Conservation (phyloP, 2,888 invertebrate species). For the Rotaria magnacalcarata region DNA sequence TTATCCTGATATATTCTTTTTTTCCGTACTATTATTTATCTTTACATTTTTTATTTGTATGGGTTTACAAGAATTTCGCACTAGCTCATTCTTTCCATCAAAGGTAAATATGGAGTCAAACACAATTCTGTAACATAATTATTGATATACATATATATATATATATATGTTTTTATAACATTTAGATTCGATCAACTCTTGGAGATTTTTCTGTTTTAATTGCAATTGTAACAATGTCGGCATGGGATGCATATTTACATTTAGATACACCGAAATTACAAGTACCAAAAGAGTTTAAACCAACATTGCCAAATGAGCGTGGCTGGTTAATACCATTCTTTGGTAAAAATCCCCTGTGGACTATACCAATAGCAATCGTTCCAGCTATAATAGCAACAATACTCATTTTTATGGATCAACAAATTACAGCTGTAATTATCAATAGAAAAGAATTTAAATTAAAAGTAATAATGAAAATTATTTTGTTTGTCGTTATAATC, state of each 20-base stretch:
- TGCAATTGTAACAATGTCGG: conserved; percentile 84
- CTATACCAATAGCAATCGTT: conserved; percentile 10
- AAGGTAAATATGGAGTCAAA: neutral
- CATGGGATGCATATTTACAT: conserved; percentile 74
- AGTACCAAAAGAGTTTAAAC: conserved; percentile 63
- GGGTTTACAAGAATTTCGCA: conserved; percentile 52
- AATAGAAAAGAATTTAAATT: conserved; percentile 43
- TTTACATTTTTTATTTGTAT: conserved; percentile 56
- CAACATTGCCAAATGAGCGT: conserved; percentile 20
- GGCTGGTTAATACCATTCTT: conserved; percentile 38
- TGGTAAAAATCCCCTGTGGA: neutral
- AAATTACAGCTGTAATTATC: conserved; percentile 41
- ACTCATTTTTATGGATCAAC: conserved; percentile 44
- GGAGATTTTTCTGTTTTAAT: conserved; percentile 96
- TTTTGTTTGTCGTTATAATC: too few species aligned
- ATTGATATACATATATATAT: too few species aligned
- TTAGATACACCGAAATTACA: conserved; percentile 88
- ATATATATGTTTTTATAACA: neutral
- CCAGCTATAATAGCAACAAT: conserved; percentile 40
- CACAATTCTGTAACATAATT: neutral
- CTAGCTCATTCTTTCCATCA: conserved; percentile 30
- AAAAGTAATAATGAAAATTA: neutral
- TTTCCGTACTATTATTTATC: conserved; percentile 56
- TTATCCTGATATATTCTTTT: conserved; percentile 54
- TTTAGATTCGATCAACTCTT: conserved; percentile 77